These are phyloP conservation scores for Anser cygnoides DNA, from an alignment of 2,113 vertebrate species.

Conservation along the genomic window DNA sequence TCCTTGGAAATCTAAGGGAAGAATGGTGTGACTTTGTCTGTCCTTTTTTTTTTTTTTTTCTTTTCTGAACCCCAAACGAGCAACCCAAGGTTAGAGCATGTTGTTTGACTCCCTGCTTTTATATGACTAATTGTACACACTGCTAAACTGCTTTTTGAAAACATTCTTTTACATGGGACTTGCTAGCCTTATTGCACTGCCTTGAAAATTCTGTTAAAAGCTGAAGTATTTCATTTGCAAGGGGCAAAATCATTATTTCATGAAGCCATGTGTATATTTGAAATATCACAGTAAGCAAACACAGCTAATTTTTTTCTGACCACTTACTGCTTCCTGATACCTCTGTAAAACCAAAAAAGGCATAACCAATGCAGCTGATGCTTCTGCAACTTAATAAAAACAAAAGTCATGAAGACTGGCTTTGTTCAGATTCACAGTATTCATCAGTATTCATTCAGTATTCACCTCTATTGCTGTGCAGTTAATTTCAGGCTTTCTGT, in stretches of 20 bases:
- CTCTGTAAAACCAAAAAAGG: background rate
- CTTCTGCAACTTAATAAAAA: background rate
- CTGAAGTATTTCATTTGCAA: background rate
- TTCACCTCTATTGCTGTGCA: background rate
- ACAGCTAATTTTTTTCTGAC: background rate
- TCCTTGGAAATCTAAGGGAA: background rate
- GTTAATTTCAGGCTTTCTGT: background rate
- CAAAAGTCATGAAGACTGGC: background rate
- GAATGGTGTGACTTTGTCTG: background rate
- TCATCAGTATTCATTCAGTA: background rate
- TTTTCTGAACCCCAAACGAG: background rate
- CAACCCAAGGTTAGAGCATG: background rate
- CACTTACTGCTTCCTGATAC: background rate
- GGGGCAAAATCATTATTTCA: background rate
- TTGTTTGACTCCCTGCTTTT: background rate
- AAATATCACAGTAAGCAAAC: background rate
- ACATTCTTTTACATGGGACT: background rate
- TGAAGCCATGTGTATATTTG: background rate
- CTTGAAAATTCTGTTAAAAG: background rate
- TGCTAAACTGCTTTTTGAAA: background rate
- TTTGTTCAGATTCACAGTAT: background rate
- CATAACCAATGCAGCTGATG: background rate
- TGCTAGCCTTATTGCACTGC: background rate
- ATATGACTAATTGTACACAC: background rate
- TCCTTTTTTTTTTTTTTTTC: background rate